Evolutionary conservation across 2,888 invertebrate genomes (phyloP).

Genomic region (Chrysina gloriosa): DNA sequence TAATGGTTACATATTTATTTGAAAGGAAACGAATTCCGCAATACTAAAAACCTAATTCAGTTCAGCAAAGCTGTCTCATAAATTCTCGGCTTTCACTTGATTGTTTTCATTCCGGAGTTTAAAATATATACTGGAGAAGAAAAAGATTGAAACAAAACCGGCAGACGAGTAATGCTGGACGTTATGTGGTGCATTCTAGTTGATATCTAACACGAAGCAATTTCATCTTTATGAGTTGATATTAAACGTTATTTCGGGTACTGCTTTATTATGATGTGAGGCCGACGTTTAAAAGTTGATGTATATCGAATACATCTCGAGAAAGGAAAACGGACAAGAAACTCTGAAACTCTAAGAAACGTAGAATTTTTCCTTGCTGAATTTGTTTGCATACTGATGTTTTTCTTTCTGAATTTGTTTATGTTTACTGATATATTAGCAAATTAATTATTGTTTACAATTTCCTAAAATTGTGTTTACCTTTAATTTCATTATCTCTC

Average conservation of each 20-base stretch:
- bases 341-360: too few species aligned
- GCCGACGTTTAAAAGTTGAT: too few species aligned
- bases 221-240: too few species aligned
- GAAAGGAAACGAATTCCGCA: conserved; percentile 23
- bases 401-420: not conserved
- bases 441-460: not conserved
- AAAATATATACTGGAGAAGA: not conserved
- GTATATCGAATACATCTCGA: too few species aligned
- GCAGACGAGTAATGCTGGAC: not conserved
- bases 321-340: too few species aligned
- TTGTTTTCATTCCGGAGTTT: conserved; percentile 12
- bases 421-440: not conserved
- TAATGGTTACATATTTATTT: conserved; percentile 30
- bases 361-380: too few species aligned
- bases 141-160: not conserved
- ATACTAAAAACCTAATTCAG: conserved; percentile 30
- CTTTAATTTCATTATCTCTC: not conserved
- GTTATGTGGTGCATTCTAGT: not conserved
- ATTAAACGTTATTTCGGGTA: too few species aligned
- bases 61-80: conserved; percentile 11
- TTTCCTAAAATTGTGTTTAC: not conserved
- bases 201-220: too few species aligned
- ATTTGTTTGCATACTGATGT: too few species aligned
- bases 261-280: too few species aligned
- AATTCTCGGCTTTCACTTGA: conserved; percentile 24